These are phyloP conservation scores for Galbula dea DNA, from an alignment of 2,113 vertebrate genomes.

Conservation along the genomic window DNA sequence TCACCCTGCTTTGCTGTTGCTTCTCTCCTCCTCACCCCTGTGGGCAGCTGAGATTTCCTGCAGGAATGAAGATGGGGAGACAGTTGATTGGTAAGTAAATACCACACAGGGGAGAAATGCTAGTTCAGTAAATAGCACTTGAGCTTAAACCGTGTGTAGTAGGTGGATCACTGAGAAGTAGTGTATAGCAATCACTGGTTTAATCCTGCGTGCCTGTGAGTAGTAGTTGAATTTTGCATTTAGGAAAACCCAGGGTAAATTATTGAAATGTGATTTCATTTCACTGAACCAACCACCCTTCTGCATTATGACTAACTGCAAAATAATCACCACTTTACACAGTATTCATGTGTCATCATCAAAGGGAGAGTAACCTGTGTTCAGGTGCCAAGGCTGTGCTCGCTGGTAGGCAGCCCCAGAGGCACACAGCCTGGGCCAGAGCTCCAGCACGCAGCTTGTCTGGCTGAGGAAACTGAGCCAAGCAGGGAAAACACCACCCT, in stretches of 20 bases:
- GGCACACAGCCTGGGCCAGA: not conserved
- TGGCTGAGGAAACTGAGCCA: not conserved
- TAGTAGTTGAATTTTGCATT: not conserved
- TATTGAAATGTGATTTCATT: not conserved
- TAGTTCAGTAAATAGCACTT: not conserved
- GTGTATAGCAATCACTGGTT: not conserved
- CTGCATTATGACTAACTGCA: not conserved
- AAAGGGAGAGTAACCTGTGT: not conserved
- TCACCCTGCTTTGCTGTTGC: conserved; percentile 2
- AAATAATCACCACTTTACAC: not conserved
- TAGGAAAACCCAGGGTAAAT: not conserved
- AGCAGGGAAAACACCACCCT: fast-evolving
- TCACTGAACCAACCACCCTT: not conserved
- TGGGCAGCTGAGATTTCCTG: conserved; percentile 79
- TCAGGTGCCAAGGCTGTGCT: not conserved
- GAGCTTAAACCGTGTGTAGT: not conserved
- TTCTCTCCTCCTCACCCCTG: not conserved
- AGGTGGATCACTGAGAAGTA: not conserved
- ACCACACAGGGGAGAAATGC: not conserved
- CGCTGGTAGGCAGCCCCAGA: not conserved
- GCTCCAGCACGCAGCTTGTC: fast-evolving
- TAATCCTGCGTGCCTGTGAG: not conserved
- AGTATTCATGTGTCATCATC: not conserved
- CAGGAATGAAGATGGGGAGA: conserved; percentile 80
- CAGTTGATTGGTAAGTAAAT: conserved; percentile 91